Evolutionary conservation across 2,113 vertebrate genomes (phyloP), one percentile per base, ranked within the genome.

Genomic region (Hippocampus zosterae): DNA sequence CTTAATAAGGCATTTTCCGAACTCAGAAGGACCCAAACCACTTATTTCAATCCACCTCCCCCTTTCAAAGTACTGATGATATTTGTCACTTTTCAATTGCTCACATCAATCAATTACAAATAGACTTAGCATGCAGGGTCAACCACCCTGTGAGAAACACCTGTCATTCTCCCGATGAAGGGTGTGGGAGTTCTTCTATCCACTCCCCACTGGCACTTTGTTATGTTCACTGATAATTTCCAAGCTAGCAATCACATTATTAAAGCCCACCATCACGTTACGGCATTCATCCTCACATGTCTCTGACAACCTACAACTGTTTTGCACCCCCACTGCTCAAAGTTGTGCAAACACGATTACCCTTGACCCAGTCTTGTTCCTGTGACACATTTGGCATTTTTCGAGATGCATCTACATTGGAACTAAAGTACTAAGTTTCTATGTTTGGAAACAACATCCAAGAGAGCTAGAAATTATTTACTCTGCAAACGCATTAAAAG

Each of bases 221-320:
- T 87, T 90, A 90, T 90, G 88, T 89, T 84, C 85, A 87, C 79
- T 86, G 72, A 87, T 61, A 65, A 68, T 85, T 88, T 89, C 82
- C 81, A 88, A 89, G 86, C 84, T 79, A 84, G 86, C 86, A 90
- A 89, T 91, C 86, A 85, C 80, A 80, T 89, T 89, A 91, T 90
- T 91, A 90, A 86, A 81, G 82, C 81, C 85, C 89, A 87, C 84
- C 84, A 86, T 87, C 87, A 87, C 83, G 84, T 90, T 85, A 87
- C 5, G 5, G 33, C 6, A 90, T 89, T 83, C 82, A 88, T 87
- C 81, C 74, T 86, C 76, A 85, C 88, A 86, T 77, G 74, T 87
- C 86, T 80, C 76, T 89, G 90, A 90, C 86, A 87, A 85, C 86
- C 80, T 82, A 82, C 85, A 88, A 88, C 88, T 85, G 82, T 87